phyloP scores from a whole-genome alignment of 2,888 invertebrate species.

The Rhimphoctona megacephalus region DNA sequence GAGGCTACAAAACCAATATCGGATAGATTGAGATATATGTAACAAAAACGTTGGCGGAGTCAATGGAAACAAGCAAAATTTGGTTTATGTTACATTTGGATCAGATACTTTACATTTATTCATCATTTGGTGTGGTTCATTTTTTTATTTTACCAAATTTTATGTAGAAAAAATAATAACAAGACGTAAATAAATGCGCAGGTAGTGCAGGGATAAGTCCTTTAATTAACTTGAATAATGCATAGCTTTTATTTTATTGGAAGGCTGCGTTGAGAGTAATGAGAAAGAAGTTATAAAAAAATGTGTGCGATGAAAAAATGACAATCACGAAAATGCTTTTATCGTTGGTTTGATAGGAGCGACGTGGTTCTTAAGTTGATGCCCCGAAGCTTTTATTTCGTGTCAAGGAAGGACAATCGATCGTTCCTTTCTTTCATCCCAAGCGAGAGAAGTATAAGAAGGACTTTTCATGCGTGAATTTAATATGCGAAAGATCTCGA shows the following conservation, averaged over 20 bases:
- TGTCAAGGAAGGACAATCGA: slow-evolving; percentile 25
- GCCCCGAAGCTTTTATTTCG: not conserved
- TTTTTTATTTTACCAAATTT: too few species aligned
- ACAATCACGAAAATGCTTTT: not conserved
- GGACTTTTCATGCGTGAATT: slow-evolving; percentile 28
- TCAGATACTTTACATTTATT: not conserved
- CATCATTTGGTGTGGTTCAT: too few species aligned
- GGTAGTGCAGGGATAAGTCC: too few species aligned
- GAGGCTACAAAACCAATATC: not conserved
- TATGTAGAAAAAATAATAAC: not conserved
- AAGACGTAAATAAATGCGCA: not conserved
- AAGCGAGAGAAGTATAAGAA: not conserved
- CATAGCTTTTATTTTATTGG: too few species aligned
- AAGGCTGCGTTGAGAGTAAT: not conserved
- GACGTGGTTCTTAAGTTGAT: not conserved
- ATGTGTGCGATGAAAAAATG: not conserved
- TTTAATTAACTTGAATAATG: too few species aligned
- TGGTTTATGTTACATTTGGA: not conserved
- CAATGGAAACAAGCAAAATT: not conserved
- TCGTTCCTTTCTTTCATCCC: slow-evolving; percentile 9
- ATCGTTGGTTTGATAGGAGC: not conserved
- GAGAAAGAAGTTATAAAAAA: not conserved
- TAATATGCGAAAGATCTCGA: slow-evolving; percentile 41
- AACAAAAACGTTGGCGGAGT: not conserved
- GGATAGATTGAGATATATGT: not conserved